Conservation (phyloP, 2,888 invertebrate species). For the Choristoneura rosaceana region DNA sequence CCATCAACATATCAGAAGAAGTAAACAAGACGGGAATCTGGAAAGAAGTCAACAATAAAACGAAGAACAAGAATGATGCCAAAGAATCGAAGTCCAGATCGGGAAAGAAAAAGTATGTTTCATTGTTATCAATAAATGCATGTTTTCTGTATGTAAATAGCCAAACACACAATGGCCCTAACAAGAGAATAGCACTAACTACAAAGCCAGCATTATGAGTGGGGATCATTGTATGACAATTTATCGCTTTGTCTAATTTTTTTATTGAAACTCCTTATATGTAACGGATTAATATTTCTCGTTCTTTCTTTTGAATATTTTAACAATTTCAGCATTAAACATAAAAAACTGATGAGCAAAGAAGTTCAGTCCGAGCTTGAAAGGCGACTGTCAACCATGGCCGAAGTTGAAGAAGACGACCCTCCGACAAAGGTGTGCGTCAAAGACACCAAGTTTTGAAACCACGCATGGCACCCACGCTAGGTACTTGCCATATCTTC, state of each 20-base stretch:
- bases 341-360: conserved; percentile 89
- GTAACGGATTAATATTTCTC: background rate
- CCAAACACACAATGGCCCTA: too few relatives aligned
- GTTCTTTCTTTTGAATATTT: too few relatives aligned
- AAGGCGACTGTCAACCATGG: conserved; percentile 93
- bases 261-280: too few relatives aligned
- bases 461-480: conserved; percentile 10
- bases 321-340: conserved; percentile 80
- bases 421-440: conserved; percentile 82
- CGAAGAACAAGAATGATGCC: conserved; percentile 64
- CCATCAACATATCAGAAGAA: conserved; percentile 97
- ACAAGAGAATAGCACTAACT: too few relatives aligned
- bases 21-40: conserved; percentile 97
- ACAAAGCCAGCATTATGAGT: too few relatives aligned
- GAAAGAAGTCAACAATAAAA: conserved; percentile 93
- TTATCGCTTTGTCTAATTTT: too few relatives aligned
- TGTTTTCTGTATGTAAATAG: background rate
- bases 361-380: conserved; percentile 87
- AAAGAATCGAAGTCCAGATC: conserved; percentile 71
- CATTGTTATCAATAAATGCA: too few relatives aligned
- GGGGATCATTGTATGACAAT: too few relatives aligned
- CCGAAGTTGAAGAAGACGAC: conserved; percentile 93
- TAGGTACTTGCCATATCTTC: conserved; percentile 17
- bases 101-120: conserved; percentile 76
- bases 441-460: conserved; percentile 81